A percentile compares a stretch with the other conserved stretches of the same genome.
Evolutionary conservation across 2,888 invertebrate species (phyloP).

Genomic region (Quadriops clusia): DNA sequence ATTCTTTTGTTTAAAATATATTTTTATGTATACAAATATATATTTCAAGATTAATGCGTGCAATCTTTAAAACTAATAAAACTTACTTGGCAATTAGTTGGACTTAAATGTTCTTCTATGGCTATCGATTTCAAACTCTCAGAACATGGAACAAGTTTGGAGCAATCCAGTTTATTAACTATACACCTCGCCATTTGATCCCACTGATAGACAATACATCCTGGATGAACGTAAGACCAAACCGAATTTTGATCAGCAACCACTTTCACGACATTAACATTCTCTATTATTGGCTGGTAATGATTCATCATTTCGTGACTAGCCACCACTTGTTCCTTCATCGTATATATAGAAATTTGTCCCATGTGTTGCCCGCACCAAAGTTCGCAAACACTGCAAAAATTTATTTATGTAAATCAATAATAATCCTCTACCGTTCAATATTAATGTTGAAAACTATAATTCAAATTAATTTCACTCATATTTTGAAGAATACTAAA

Average conservation of each 20-base stretch:
- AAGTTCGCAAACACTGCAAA: constrained; percentile 50
- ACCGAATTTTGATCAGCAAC: constrained; percentile 51
- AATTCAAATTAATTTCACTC: not conserved
- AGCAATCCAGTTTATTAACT: constrained; percentile 75
- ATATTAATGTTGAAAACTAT: not conserved
- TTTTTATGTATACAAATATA: no score
- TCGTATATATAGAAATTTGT: constrained; percentile 63
- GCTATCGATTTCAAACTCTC: constrained; percentile 85
- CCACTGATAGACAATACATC: constrained; percentile 85
- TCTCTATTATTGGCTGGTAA: constrained; percentile 45
- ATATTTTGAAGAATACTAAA: no score
- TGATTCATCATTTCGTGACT: constrained; percentile 60
- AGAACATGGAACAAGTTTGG: constrained; percentile 82
- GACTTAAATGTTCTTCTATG: constrained; percentile 74
- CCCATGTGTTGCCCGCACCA: constrained; percentile 85
- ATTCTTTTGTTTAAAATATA: no score
- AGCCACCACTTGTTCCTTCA: constrained; percentile 58
- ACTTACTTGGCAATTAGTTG: constrained; percentile 60
- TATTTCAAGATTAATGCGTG: constrained; percentile 4
- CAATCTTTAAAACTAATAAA: not conserved
- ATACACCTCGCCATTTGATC: constrained; percentile 54
- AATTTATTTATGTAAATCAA: not conserved
- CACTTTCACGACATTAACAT: constrained; percentile 58
- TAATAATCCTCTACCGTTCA: not conserved
- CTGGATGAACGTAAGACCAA: constrained; percentile 76